These are phyloP conservation scores for Acipenser transmontanus DNA, from an alignment of 2,797 vertebrate species.

Conservation along the genomic window DNA sequence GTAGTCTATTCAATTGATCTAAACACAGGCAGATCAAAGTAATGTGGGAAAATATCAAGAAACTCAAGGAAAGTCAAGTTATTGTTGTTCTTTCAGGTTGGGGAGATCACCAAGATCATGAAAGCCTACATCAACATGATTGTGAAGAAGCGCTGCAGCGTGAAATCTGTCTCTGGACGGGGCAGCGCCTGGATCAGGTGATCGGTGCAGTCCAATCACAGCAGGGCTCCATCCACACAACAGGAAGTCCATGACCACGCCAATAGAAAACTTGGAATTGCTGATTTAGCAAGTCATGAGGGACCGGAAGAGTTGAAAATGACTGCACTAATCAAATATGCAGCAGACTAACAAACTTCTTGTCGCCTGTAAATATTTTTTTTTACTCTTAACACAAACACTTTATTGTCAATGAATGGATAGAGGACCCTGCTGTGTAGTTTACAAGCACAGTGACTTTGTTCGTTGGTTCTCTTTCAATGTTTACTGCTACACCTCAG, in stretches of 20 bases:
- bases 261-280: background rate
- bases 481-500: constrained; percentile 22
- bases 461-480: constrained; percentile 19
- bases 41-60: too few species aligned
- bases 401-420: constrained; percentile 9
- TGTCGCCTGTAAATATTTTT: constrained; percentile 13
- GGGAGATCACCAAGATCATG: constrained; percentile 91
- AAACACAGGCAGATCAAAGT: too few species aligned
- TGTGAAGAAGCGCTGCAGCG: constrained; percentile 87
- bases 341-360: constrained; percentile 25
- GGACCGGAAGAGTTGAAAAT: background rate
- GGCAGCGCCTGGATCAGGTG: constrained; percentile 78
- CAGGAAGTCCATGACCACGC: constrained; percentile 3
- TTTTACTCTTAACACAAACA: constrained; percentile 3
- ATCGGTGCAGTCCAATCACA: constrained; percentile 40
- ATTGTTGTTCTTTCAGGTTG: constrained; percentile 57
- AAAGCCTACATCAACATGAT: constrained; percentile 96
- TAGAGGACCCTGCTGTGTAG: too few species aligned
- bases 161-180: constrained; percentile 74
- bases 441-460: constrained; percentile 13
- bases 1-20: too few species aligned
- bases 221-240: constrained; percentile 20
- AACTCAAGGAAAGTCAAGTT: too few species aligned
- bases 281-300: constrained; percentile 3
- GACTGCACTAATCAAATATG: constrained; percentile 16